Conservation (phyloP, 2,113 vertebrate genomes). For the Epinephelus moara region DNA sequence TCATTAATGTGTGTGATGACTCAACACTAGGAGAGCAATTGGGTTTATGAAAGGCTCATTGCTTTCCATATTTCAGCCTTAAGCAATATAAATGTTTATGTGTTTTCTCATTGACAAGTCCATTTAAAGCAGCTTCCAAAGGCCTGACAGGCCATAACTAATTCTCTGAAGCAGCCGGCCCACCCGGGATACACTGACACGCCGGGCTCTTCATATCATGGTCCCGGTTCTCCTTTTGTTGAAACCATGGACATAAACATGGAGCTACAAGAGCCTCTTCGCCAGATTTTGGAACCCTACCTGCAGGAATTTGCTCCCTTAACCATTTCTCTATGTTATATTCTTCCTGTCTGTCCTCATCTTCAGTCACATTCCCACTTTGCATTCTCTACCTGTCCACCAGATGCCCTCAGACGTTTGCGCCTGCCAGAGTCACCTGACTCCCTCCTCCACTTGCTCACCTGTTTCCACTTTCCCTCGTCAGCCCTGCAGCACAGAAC, state of each 20-base stretch:
- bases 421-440: no score
- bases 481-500: neutral
- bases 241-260: neutral
- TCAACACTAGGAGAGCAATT: slow-evolving; percentile 57
- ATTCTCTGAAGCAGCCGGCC: neutral
- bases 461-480: neutral
- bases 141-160: slow-evolving; percentile 55
- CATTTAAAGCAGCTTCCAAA: slow-evolving; percentile 61
- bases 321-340: no score
- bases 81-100: slow-evolving; percentile 65
- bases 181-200: slow-evolving; percentile 9
- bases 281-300: neutral
- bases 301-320: neutral
- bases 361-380: neutral
- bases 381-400: neutral
- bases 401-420: neutral
- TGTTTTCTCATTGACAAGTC: slow-evolving; percentile 62
- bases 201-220: neutral
- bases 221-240: neutral
- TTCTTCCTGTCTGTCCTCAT: no score
- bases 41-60: slow-evolving; percentile 72
- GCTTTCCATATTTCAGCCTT: slow-evolving; percentile 68
- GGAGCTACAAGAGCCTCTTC: neutral
- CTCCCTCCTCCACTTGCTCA: neutral
- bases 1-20: slow-evolving; percentile 65